Conservation (phyloP, 2,888 invertebrate species). For the Nymphalis c-album region DNA sequence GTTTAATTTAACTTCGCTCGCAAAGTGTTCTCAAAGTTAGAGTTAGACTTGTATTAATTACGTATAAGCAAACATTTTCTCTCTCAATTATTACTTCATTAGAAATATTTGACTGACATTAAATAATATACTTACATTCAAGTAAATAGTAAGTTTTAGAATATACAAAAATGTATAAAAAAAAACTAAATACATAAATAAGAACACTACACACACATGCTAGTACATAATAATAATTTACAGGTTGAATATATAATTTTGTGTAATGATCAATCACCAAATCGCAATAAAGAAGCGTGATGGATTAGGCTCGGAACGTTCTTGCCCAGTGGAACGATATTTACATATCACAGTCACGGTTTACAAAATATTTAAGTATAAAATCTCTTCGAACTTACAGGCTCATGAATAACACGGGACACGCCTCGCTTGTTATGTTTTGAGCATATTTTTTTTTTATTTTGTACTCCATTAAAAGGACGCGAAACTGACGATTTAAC, state of each 20-base stretch:
- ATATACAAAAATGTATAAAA: too few species aligned
- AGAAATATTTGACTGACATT: constrained; percentile 27
- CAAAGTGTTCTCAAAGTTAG: constrained; percentile 60
- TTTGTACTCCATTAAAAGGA: constrained; percentile 71
- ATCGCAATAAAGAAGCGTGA: too few species aligned
- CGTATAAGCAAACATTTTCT: constrained; percentile 43
- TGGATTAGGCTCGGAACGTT: too few species aligned
- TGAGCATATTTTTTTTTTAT: constrained; percentile 64
- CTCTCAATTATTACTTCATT: constrained; percentile 35
- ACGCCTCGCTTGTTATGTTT: constrained; percentile 75
- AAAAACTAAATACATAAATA: too few species aligned
- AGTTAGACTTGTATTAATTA: constrained; percentile 55
- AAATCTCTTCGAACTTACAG: constrained; percentile 54
- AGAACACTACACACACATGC: too few species aligned
- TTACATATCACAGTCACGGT: constrained; percentile 46
- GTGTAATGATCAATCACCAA: too few species aligned
- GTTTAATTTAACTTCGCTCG: constrained; percentile 73
- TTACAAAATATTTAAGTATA: constrained; percentile 60
- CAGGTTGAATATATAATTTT: too few species aligned
- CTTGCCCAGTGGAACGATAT: background rate
- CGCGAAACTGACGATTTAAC: constrained; percentile 69
- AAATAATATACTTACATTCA: background rate
- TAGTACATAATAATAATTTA: too few species aligned
- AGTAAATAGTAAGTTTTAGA: background rate
- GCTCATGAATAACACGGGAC: constrained; percentile 72